Evolutionary conservation across 2,888 invertebrate genomes (phyloP).

Genomic region (Digitonthophagus gazella): DNA sequence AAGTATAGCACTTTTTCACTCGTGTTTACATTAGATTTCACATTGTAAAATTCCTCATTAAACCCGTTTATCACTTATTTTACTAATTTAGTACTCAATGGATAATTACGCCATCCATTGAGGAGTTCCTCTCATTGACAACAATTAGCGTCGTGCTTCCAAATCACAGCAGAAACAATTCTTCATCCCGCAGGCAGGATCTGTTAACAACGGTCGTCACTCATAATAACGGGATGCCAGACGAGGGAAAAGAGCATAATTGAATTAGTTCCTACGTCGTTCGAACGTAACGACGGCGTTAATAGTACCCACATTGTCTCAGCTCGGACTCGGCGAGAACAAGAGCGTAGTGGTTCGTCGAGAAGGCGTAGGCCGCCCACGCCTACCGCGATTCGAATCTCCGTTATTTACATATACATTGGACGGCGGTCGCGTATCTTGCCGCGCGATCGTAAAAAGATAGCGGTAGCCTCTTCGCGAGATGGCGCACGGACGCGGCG

Average conservation of each 20-base stretch:
- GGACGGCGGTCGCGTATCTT: neutral
- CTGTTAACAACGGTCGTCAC: neutral
- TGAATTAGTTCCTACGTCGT: neutral
- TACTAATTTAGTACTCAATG: too few species aligned
- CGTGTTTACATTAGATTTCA: neutral
- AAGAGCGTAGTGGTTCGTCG: neutral
- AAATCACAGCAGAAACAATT: neutral
- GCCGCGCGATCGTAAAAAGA: neutral
- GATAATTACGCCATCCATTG: neutral
- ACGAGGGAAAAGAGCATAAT: neutral
- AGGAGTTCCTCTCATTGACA: neutral
- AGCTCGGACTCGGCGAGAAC: neutral
- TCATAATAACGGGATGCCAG: neutral
- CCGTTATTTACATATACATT: neutral
- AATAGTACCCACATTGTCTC: neutral
- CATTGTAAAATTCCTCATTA: neutral
- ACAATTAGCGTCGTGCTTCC: neutral
- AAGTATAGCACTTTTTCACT: too few species aligned
- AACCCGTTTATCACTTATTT: neutral
- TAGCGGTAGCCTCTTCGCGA: neutral
- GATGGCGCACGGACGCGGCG: neutral
- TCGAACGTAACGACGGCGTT: neutral
- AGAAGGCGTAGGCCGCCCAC: neutral
- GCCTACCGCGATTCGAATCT: neutral
- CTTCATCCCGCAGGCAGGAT: neutral